Evolutionary conservation across 2,888 invertebrate genomes (phyloP), one percentile per base, ranked within the genome.

Genomic region (Crossocerus cetratus): DNA sequence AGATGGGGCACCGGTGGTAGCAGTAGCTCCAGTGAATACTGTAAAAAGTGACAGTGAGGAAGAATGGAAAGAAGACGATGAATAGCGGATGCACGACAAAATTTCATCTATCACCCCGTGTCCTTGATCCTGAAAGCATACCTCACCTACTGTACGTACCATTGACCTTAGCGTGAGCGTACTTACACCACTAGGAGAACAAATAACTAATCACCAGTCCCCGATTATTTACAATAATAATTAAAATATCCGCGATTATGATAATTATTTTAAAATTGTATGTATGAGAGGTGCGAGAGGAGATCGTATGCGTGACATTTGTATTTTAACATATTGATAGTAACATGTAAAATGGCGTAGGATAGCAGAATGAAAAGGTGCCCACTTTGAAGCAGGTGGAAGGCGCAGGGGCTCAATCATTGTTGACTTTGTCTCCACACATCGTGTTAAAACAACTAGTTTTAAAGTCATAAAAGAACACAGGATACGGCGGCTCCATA

Each of bases 31-130:
- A 76, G 91, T 90, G 80, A 92, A 92, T 78, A 92, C 91, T 83
- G 90, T 91, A 16, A 93, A 93, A 80, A 93, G 92, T 72, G 94
- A 94, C 63, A 93, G 92, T 57, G 92, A 91, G 43, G 93, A 93
- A 62, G 94, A 93, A 66, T 94, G 93, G 70, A 93, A 93, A 87
- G 92, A 92, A 81, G 92, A 92, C 84, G 92, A 92, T 85, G 91
- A 92, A 90, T 90, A 89, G 88, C 88, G 87, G 88, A 87, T 87
- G 86, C 87, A 87, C 87, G 87, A 87, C 83, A 86, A 87, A 87
- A 87, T 89, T 88, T 88, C 89, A 89, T 89, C 88, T 87, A 86
- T 87, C 89, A 88, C 87, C 88, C 89, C 89, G 89, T 90, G 89
- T 90, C 90, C 90, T 89, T 89, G 86, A 88, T 87, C 88, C 87